These are phyloP conservation scores for Drosophila lutescens DNA, from an alignment of 2,888 invertebrate species.

Conservation along the genomic window DNA sequence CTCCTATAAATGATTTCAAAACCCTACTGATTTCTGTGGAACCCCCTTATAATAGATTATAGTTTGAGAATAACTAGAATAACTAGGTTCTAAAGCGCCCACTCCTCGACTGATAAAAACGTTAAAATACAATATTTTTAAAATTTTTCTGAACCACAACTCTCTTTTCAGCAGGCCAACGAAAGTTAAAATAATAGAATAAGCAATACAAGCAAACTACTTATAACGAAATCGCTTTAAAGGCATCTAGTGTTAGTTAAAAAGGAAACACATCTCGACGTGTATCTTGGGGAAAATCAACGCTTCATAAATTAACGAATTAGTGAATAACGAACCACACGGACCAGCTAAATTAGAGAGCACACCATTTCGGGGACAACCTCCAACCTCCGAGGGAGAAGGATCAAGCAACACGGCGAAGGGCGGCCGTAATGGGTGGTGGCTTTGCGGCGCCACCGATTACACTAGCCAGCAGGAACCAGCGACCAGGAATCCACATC, in stretches of 20 bases:
- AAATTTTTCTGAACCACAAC: neutral
- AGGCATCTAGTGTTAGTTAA: constrained; percentile 30
- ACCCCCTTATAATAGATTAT: too few relatives aligned
- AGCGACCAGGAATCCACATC: constrained; percentile 32
- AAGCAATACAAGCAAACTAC: constrained; percentile 40
- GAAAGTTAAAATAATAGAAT: constrained; percentile 44
- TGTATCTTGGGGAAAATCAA: constrained; percentile 59
- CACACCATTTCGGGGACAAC: neutral
- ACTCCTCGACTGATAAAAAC: neutral
- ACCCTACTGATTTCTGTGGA: too few relatives aligned
- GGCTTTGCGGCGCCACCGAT: constrained; percentile 81
- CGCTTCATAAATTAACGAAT: constrained; percentile 63
- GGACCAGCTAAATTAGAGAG: constrained; percentile 19
- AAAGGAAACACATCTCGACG: constrained; percentile 31
- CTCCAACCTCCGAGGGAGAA: constrained; percentile 1
- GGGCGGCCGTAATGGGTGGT: constrained; percentile 82
- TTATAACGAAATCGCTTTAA: constrained; percentile 33
- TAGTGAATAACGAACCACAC: constrained; percentile 32
- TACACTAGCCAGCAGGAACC: constrained; percentile 62
- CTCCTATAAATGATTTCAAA: too few relatives aligned
- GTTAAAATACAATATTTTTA: neutral
- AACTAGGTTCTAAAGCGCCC: neutral
- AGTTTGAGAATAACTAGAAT: too few relatives aligned
- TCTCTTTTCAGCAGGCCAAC: constrained; percentile 46
- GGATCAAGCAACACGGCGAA: constrained; percentile 48